Percentiles rank a stretch among this genome's conserved stretches.
phyloP scores from a whole-genome alignment of 2,797 vertebrate genomes.

The Cygnus olor region DNA sequence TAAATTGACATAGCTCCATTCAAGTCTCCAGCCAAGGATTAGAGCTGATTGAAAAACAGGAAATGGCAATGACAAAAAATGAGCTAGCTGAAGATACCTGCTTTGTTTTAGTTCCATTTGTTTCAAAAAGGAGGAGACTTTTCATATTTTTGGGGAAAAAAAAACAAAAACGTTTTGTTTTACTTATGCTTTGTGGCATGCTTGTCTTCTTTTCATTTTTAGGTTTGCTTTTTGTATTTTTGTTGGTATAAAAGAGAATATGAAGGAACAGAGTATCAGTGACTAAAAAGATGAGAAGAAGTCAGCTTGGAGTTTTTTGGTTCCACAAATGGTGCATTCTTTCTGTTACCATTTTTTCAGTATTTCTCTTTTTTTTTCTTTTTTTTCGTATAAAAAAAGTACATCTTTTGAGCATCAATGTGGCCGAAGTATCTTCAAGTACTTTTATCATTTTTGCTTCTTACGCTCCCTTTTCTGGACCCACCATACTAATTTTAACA shows the following conservation, averaged over 20 bases:
- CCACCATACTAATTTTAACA: not conserved
- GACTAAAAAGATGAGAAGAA: not conserved
- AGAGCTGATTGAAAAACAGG: constrained; percentile 45
- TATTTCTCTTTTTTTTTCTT: not conserved
- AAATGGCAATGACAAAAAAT: constrained; percentile 11
- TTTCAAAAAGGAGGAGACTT: not conserved
- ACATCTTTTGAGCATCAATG: not conserved
- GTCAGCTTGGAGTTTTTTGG: not conserved
- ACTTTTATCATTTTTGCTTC: not conserved
- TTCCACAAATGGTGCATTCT: not conserved
- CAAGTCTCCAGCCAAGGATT: constrained; percentile 45
- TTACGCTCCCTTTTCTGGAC: not conserved
- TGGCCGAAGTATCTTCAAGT: not conserved
- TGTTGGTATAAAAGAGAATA: not conserved
- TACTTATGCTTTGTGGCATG: not conserved
- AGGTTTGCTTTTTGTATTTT: not conserved
- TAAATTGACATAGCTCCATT: constrained; percentile 28
- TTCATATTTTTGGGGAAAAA: not conserved
- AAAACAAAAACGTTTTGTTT: not conserved
- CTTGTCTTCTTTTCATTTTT: not conserved
- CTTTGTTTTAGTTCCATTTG: not conserved
- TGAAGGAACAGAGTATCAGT: not conserved
- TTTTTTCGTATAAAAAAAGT: not conserved
- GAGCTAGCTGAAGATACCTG: constrained; percentile 2
- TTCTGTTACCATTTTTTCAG: not conserved